phyloP scores from a whole-genome alignment of 2,888 invertebrate genomes.

The Craniophora ligustri region DNA sequence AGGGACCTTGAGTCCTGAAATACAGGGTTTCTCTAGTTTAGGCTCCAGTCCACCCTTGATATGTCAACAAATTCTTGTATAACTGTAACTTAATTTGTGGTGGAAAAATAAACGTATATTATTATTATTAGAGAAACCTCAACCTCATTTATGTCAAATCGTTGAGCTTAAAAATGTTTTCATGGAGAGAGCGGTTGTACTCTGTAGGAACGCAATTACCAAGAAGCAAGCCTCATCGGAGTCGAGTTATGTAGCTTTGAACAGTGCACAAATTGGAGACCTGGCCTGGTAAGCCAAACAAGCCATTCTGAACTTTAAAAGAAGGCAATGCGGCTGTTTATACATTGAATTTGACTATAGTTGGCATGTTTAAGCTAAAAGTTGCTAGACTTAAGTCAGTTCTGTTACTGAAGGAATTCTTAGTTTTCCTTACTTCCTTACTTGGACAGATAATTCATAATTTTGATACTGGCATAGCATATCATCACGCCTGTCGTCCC shows the following conservation, averaged over 20 bases:
- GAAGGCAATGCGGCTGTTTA: not conserved
- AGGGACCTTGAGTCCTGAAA: too few species aligned
- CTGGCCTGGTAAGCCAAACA: not conserved
- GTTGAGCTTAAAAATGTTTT: slow-evolving; percentile 5
- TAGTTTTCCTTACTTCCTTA: too few species aligned
- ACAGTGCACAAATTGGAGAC: slow-evolving; percentile 13
- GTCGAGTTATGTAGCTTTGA: slow-evolving; percentile 16
- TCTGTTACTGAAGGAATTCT: slow-evolving; percentile 5
- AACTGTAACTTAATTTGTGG: too few species aligned
- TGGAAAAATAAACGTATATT: too few species aligned
- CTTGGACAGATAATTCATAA: too few species aligned
- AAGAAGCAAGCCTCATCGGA: slow-evolving; percentile 11
- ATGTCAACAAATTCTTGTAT: too few species aligned
- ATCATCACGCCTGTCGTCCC: too few species aligned
- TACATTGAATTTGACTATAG: not conserved
- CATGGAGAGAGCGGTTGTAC: slow-evolving; percentile 1
- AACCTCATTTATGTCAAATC: slow-evolving; percentile 1
- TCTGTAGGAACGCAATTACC: slow-evolving; percentile 24
- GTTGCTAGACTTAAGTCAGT: not conserved
- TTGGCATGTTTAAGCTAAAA: not conserved
- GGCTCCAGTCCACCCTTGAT: too few species aligned
- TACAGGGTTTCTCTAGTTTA: too few species aligned
- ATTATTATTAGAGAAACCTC: not conserved
- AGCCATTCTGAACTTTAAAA: not conserved
- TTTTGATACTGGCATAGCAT: too few species aligned